Conservation (phyloP, 1,140 invertebrate genomes). For the Babylonia areolata region DNA sequence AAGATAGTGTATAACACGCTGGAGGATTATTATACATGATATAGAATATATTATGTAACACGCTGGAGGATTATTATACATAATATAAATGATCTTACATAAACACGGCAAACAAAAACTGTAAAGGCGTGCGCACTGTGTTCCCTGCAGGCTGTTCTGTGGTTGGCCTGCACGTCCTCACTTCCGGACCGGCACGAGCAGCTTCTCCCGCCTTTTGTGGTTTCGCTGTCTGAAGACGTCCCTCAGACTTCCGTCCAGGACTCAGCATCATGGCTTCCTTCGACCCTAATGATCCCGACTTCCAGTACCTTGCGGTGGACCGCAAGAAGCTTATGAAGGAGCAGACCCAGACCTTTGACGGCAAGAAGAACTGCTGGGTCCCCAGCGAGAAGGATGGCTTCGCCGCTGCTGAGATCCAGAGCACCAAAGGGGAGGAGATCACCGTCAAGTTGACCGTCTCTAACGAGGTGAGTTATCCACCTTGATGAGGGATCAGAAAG, state of each 20-base stretch:
- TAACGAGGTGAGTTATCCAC: conserved; percentile 56
- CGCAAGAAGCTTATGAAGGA: conserved; percentile 72
- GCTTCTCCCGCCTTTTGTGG: conserved; percentile 16
- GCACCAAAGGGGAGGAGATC: conserved; percentile 98
- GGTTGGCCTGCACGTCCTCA: background rate
- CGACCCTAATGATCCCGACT: conserved; percentile 70
- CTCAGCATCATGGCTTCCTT: conserved; percentile 38
- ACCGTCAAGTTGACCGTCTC: conserved; percentile 81
- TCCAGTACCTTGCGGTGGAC: conserved; percentile 72
- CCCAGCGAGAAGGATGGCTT: conserved; percentile 98
- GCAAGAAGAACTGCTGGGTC: conserved; percentile 99
- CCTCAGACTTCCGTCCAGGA: background rate
- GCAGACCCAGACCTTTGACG: conserved; percentile 84
- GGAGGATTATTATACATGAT: too few relatives aligned
- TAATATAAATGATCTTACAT: too few relatives aligned
- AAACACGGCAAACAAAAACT: too few relatives aligned
- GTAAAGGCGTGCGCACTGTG: too few relatives aligned
- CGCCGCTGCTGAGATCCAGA: conserved; percentile 96
- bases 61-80: too few relatives aligned
- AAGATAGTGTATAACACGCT: too few relatives aligned
- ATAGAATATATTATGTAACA: too few relatives aligned
- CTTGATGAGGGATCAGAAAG: too few relatives aligned
- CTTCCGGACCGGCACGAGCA: background rate
- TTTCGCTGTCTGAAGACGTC: background rate
- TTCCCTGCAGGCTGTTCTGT: conserved; percentile 32